Percentiles rank a stretch among this genome's conserved stretches.
Conservation (phyloP, 2,113 vertebrate genomes). For the Notothenia coriiceps region DNA sequence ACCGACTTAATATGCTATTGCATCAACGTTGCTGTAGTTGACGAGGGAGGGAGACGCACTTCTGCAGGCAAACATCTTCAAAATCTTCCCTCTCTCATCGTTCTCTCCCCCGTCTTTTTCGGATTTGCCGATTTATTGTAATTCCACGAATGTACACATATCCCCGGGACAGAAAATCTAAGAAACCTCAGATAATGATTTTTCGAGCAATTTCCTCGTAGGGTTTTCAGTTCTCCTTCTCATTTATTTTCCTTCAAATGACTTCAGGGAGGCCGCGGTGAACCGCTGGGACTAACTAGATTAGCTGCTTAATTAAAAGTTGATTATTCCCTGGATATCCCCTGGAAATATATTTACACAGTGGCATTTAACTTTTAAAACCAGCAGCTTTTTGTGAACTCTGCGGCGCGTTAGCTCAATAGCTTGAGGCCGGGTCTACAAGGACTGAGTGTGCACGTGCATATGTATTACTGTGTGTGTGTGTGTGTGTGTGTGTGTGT, state of each 20-base stretch:
- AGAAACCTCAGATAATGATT: constrained; percentile 50
- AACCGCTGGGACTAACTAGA: constrained; percentile 71
- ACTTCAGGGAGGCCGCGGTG: constrained; percentile 67
- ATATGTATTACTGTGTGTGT: neutral
- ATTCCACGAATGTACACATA: constrained; percentile 61
- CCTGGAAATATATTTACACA: constrained; percentile 74
- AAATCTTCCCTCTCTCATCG: constrained; percentile 44
- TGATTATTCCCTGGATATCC: constrained; percentile 83
- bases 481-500: constrained; percentile 6
- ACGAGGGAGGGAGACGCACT: constrained; percentile 52
- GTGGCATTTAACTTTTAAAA: constrained; percentile 82
- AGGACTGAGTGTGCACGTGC: constrained; percentile 53
- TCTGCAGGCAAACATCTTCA: constrained; percentile 57
- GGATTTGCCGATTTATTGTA: constrained; percentile 50
- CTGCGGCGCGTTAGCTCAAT: neutral
- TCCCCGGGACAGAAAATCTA: constrained; percentile 48
- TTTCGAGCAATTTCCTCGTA: constrained; percentile 57
- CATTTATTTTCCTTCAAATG: constrained; percentile 23
- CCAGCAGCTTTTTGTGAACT: constrained; percentile 49
- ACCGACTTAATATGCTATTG: constrained; percentile 71
- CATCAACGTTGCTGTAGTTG: constrained; percentile 67
- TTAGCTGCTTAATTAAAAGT: constrained; percentile 84
- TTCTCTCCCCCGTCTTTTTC: constrained; percentile 8
- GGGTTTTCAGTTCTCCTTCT: constrained; percentile 35
- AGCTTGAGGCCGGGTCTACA: constrained; percentile 63